Base-by-base conservation (phyloP, 1,140 invertebrate species). In the Leptonema lineaticorne region DNA sequence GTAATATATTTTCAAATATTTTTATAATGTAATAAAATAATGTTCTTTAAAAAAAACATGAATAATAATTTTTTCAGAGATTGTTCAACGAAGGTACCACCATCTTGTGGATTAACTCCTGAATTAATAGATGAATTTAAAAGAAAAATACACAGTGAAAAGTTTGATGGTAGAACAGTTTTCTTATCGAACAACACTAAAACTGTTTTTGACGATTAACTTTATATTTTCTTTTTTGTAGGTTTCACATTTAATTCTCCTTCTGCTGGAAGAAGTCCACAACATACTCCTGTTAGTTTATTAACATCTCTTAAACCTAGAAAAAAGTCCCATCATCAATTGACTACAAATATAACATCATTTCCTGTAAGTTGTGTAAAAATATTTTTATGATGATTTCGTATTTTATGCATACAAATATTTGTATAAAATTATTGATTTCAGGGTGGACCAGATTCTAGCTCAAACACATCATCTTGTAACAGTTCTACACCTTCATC, bases 401-500 rank as follows among this genome's bases (percentile, higher is more conserved):
- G n/a, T 50, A 50, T 7, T 50, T 50, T 7, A 22, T 6, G 5
- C 20, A 7, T 50, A 18, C n/a, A 16, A 7, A 22, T 22, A 50
- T 33, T 6, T 33, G 5, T 5, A 33, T 6, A 26, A 48, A 18
- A 45, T 41, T 1, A 58, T 58, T 45, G 24, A 48, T 70, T 60
- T 50, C 68, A 74, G 72, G 76, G 78, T 62, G 75, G 75, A 0
- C 78, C 78, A 7, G 80, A 82, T 70, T 96, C 93, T 64, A 95
- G 93, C 82, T 97, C 95, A 64, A 95, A 93, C 78, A 94, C 93
- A 56, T 97, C 95, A 46, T 97, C 94, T 77, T 97, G 94, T 83
- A 97, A 96, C 80, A 96, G 94, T 78, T 97, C 95, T 68, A 95
- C 95, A 67, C 95, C 95, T 70, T 96, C 94, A 74, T 96, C 94